A percentile compares a stretch with the other conserved stretches of the same genome.
Conservation (phyloP, 2,888 invertebrate genomes). For the Cosmorhoe ocellata region DNA sequence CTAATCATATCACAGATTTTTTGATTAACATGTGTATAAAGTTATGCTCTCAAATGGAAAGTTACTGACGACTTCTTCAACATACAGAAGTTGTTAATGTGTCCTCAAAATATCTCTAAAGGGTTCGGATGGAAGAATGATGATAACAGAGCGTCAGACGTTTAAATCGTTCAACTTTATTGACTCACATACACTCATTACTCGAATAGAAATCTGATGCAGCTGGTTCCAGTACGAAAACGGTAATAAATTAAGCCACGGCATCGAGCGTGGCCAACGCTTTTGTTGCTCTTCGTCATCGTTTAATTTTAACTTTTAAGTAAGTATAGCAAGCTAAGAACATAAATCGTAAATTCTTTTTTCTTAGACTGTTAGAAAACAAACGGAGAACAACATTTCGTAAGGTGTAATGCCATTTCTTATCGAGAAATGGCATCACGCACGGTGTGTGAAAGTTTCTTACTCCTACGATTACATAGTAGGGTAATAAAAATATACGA, state of each 20-base stretch:
- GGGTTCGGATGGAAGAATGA: slow-evolving; percentile 20
- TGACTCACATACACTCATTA: slow-evolving; percentile 57
- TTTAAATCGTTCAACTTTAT: slow-evolving; percentile 65
- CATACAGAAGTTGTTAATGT: too few species aligned
- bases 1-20: too few species aligned
- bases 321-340: slow-evolving; percentile 26
- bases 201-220: slow-evolving; percentile 57
- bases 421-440: slow-evolving; percentile 50
- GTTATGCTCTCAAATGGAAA: too few species aligned
- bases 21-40: too few species aligned
- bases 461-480: slow-evolving; percentile 59
- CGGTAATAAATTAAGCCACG: slow-evolving; percentile 61
- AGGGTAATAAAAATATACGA: slow-evolving; percentile 65
- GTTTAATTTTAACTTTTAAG: slow-evolving; percentile 45
- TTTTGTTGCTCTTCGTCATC: slow-evolving; percentile 46
- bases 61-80: too few species aligned
- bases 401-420: slow-evolving; percentile 45
- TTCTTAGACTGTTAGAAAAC: neutral
- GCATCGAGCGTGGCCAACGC: slow-evolving; percentile 37
- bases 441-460: slow-evolving; percentile 55
- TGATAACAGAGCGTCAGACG: slow-evolving; percentile 37
- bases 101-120: too few species aligned
- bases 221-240: slow-evolving; percentile 59
- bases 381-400: slow-evolving; percentile 29
- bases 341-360: slow-evolving; percentile 12